These are phyloP conservation scores for Ophion ventricosus DNA, from an alignment of 2,888 invertebrate genomes.

Conservation along the genomic window DNA sequence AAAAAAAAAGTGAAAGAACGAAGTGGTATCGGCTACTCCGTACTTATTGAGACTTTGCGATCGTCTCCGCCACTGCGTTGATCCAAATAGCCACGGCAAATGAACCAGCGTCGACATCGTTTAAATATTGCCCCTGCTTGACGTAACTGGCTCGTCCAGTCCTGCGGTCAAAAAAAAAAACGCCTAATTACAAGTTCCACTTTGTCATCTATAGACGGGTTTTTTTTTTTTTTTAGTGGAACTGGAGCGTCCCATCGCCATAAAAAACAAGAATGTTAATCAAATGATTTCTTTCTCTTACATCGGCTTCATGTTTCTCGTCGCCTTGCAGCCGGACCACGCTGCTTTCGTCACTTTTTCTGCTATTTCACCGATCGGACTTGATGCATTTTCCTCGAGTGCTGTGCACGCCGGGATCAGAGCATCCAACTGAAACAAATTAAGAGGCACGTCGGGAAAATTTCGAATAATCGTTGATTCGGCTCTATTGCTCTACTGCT, in stretches of 20 bases:
- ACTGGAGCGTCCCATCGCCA: too few species aligned
- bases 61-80: slow-evolving; percentile 82
- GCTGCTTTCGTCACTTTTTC: slow-evolving; percentile 82
- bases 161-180: slow-evolving; percentile 79
- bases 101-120: slow-evolving; percentile 89
- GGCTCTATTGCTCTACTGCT: too few species aligned
- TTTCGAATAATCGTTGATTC: not conserved
- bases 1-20: too few species aligned
- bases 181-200: not conserved
- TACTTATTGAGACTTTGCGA: slow-evolving; percentile 58
- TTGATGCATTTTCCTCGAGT: slow-evolving; percentile 80
- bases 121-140: slow-evolving; percentile 83
- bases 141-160: slow-evolving; percentile 91
- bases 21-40: too few species aligned
- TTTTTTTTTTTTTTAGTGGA: not conserved
- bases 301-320: slow-evolving; percentile 86
- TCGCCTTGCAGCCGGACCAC: slow-evolving; percentile 84
- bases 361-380: slow-evolving; percentile 78
- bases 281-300: slow-evolving; percentile 73
- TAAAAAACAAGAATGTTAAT: not conserved
- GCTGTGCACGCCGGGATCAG: slow-evolving; percentile 83
- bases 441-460: not conserved
- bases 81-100: slow-evolving; percentile 87
- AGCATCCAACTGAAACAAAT: slow-evolving; percentile 85
- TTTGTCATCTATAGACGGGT: not conserved